Percentiles rank a stretch among this genome's conserved stretches.
These are phyloP conservation scores for Montipora foliosa DNA, from an alignment of 64 coral and sea anemone species.

Conservation along the genomic window DNA sequence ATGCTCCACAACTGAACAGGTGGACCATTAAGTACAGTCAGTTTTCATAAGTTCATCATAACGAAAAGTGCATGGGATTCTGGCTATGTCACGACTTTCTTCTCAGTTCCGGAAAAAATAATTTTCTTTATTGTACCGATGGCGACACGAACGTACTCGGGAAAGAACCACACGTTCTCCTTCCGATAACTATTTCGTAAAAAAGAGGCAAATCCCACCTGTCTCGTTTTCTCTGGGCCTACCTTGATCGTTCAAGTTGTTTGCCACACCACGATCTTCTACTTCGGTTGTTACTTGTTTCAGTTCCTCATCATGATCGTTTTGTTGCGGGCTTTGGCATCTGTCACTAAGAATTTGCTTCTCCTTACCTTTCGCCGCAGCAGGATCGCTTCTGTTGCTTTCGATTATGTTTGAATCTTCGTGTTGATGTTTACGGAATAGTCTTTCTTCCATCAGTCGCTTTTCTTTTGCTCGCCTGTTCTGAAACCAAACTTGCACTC, in stretches of 20 bases:
- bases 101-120: too few species aligned
- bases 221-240: not conserved
- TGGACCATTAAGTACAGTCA: too few species aligned
- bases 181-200: too few species aligned
- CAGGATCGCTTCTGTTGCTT: not conserved
- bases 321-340: not conserved
- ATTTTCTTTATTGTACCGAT: too few species aligned
- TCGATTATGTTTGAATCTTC: not conserved
- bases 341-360: not conserved
- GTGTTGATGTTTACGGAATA: constrained; percentile 30
- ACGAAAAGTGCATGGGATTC: too few species aligned
- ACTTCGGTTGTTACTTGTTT: constrained; percentile 29
- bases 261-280: constrained; percentile 13
- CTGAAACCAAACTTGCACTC: constrained; percentile 96
- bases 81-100: too few species aligned
- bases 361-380: not conserved
- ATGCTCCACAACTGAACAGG: too few species aligned
- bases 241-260: constrained; percentile 1
- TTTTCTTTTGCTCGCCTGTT: constrained; percentile 96
- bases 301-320: not conserved
- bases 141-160: too few species aligned
- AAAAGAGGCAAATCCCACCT: too few species aligned
- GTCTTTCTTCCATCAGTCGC: constrained; percentile 72
- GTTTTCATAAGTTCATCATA: too few species aligned
- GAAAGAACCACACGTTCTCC: too few species aligned